These are phyloP conservation scores for Rhimphoctona megacephalus DNA, from an alignment of 2,888 invertebrate species.

Conservation along the genomic window DNA sequence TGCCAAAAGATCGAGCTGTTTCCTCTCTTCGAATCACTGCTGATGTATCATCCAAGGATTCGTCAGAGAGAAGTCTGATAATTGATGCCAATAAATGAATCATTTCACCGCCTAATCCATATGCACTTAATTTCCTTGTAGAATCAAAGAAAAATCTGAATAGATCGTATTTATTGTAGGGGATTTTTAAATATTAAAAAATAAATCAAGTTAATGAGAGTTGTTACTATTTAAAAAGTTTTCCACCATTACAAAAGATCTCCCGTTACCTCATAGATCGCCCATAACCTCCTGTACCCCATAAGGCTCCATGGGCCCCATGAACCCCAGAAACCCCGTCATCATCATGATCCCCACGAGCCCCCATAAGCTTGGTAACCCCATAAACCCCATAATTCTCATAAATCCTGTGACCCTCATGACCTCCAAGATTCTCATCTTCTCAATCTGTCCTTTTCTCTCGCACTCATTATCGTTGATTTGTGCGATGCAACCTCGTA, in stretches of 20 bases:
- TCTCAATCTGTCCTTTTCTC: conserved; percentile 3
- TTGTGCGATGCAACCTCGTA: conserved; percentile 53
- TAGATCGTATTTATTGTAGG: too few species aligned
- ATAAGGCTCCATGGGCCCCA: not conserved
- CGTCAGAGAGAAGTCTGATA: not conserved
- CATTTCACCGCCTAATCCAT: not conserved
- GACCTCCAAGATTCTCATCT: not conserved
- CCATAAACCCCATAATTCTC: not conserved
- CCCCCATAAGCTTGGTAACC: not conserved
- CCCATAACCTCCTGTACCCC: not conserved
- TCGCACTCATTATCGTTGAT: conserved; percentile 53
- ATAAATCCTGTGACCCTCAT: not conserved
- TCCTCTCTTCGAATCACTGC: not conserved
- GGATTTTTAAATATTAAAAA: too few species aligned
- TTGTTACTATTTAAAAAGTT: too few species aligned
- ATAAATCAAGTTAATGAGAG: not conserved
- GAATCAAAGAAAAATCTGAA: not conserved
- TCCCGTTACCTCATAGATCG: too few species aligned
- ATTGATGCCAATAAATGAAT: not conserved
- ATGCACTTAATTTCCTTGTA: not conserved
- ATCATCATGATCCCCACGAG: not conserved
- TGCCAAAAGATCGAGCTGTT: conserved; percentile 38
- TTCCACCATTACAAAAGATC: too few species aligned
- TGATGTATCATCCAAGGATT: conserved; percentile 29
- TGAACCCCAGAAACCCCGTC: not conserved